phyloP scores from a whole-genome alignment of 1,140 invertebrate genomes.

The Ectropis grisescens region DNA sequence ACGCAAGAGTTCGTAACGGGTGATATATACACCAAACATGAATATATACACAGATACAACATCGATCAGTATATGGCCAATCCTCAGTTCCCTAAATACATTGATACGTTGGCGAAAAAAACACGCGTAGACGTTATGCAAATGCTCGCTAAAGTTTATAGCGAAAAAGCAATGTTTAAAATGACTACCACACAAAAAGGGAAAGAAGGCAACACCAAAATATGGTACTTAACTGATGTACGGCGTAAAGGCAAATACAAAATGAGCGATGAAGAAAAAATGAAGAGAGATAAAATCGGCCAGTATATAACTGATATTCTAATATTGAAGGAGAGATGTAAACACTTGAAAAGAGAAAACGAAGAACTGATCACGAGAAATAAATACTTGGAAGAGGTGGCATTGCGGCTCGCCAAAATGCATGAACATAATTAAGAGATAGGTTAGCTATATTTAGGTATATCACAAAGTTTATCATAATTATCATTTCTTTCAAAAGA shows the following conservation, averaged over 20 bases:
- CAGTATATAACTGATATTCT: background rate
- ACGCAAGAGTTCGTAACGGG: background rate
- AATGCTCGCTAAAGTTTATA: slow-evolving; percentile 16
- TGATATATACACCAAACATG: slow-evolving; percentile 8
- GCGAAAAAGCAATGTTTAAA: slow-evolving; percentile 18
- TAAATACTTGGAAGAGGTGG: slow-evolving; percentile 8
- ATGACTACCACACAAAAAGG: slow-evolving; percentile 13
- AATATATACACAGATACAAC: slow-evolving; percentile 18
- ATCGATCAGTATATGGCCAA: slow-evolving; percentile 16
- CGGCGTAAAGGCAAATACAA: too few species aligned
- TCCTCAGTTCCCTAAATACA: slow-evolving; percentile 13
- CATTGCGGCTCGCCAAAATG: slow-evolving; percentile 1
- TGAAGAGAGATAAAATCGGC: too few species aligned
- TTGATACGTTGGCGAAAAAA: slow-evolving; percentile 14
- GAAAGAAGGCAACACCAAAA: slow-evolving; percentile 12
- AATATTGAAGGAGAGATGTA: slow-evolving; percentile 8
- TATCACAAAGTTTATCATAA: too few species aligned
- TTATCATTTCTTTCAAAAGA: too few species aligned
- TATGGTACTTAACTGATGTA: slow-evolving; percentile 10
- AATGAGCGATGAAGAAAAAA: too few species aligned
- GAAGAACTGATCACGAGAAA: slow-evolving; percentile 7
- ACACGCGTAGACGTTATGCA: slow-evolving; percentile 4
- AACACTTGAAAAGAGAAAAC: slow-evolving; percentile 6
- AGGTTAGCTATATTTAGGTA: too few species aligned
- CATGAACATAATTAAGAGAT: too few species aligned